These are phyloP conservation scores for Pseudochromis fuscus DNA, from an alignment of 2,797 vertebrate species.

Conservation along the genomic window DNA sequence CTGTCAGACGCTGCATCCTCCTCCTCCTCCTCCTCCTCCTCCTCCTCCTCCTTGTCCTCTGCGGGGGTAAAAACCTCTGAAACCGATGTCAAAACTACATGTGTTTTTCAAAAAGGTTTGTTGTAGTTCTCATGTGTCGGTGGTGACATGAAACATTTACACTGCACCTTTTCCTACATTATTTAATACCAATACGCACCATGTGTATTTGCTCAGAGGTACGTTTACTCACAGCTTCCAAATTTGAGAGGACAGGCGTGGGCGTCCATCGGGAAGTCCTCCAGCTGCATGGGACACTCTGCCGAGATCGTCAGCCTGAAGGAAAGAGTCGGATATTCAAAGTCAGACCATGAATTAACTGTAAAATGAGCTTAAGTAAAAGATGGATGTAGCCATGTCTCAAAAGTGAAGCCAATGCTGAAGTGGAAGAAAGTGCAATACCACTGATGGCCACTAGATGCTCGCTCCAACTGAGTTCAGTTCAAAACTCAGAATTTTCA, in stretches of 20 bases:
- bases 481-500: too few species aligned
- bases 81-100: slow-evolving; percentile 18
- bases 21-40: too few species aligned
- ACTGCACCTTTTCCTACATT: slow-evolving; percentile 1
- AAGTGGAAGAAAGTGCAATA: too few species aligned
- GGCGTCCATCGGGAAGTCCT: slow-evolving; percentile 99
- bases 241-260: slow-evolving; percentile 98
- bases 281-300: slow-evolving; percentile 98
- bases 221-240: slow-evolving; percentile 95
- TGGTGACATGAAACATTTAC: slow-evolving; percentile 15
- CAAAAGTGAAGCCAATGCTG: too few species aligned
- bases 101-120: slow-evolving; percentile 1
- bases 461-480: too few species aligned
- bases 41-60: too few species aligned
- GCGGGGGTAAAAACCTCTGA: slow-evolving; percentile 20
- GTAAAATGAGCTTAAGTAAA: slow-evolving; percentile 11
- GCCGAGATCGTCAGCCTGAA: slow-evolving; percentile 96
- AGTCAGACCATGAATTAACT: slow-evolving; percentile 5
- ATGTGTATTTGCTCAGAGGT: neutral
- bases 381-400: too few species aligned
- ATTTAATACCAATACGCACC: slow-evolving; percentile 4
- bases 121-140: neutral
- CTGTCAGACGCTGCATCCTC: slow-evolving; percentile 57
- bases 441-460: too few species aligned
- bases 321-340: slow-evolving; percentile 28